Base-by-base conservation (phyloP, 1,140 invertebrate genomes). In the Drosophila repletoides region DNA sequence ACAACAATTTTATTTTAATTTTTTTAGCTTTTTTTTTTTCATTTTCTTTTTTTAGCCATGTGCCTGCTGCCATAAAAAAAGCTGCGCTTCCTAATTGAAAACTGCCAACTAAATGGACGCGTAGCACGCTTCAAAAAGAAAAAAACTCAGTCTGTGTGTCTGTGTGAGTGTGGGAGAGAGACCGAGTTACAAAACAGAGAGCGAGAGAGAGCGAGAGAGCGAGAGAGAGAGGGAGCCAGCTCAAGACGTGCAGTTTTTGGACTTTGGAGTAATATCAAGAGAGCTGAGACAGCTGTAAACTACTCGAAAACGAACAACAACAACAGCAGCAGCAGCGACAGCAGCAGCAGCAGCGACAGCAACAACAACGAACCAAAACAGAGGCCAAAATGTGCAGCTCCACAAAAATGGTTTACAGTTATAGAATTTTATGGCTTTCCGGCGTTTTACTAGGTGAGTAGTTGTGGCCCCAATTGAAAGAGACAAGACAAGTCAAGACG, bases 381-480 rank as follows among this genome's bases (percentile, higher is more conserved):
- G 49, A 64, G 58, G 71, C 71, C 75, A 84, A 86, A 86, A 84
- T 84, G 80, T 80, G 69, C 68, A 83, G 70, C 76, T 65, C 91
- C 22, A 89, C 90, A 52, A 91, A 81, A 84, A 90, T 90, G 88
- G 79, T 88, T 87, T 89, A 81, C 76, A 90, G 76, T 84, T 89
- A 88, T 74, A 89, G 88, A 84, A 72, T 90, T 77, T 88, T 90
- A 88, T 89, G 87, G 83, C 77, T 90, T 80, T 88, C 84, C 80
- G 88, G 88, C 76, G 72, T 90, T 75, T 76, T 90, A 88, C 77
- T 90, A 76, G 88, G 88, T 90, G 52, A 90, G n/a, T n/a, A n/a
- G 88, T 88, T 68, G 53, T 88, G 83, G 48, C 81, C 72, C 53
- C 72, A 86, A 76, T 80, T 55, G n/a, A n/a, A n/a, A n/a, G n/a